These are phyloP conservation scores for Lamprotornis superbus DNA, from an alignment of 2,113 vertebrate species.

Conservation along the genomic window DNA sequence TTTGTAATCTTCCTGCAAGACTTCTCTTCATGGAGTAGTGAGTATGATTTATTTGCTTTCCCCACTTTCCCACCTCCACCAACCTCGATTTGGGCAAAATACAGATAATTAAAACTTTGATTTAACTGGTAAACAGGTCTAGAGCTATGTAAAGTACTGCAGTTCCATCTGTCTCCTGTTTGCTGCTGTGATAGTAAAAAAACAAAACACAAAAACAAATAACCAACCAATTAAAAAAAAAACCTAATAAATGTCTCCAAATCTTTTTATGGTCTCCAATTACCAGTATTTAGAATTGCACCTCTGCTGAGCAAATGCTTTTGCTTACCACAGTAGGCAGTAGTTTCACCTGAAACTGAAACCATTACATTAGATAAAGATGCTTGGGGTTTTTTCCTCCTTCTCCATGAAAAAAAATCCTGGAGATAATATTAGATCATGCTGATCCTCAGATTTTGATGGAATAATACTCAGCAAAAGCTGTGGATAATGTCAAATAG, in stretches of 20 bases:
- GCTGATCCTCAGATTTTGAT: neutral
- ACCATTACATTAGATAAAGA: neutral
- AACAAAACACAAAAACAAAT: neutral
- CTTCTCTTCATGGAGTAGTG: neutral
- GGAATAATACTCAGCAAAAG: neutral
- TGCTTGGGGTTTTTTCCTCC: accelerated
- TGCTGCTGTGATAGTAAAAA: neutral
- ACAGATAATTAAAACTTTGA: neutral
- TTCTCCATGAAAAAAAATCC: neutral
- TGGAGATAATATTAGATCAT: neutral
- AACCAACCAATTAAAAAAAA: neutral
- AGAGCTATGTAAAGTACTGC: neutral
- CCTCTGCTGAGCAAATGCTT: neutral
- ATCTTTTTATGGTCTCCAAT: neutral
- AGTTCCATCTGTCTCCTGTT: neutral
- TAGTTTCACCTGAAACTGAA: neutral
- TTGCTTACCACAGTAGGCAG: neutral
- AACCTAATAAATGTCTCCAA: neutral
- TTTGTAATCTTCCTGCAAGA: neutral
- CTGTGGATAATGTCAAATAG: neutral
- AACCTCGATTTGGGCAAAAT: neutral
- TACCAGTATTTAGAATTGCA: neutral
- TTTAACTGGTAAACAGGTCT: neutral
- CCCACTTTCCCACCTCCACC: neutral
- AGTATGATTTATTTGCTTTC: neutral